These are phyloP conservation scores for Periophthalmus magnuspinnatus DNA, from an alignment of 2,797 vertebrate genomes.

Conservation along the genomic window DNA sequence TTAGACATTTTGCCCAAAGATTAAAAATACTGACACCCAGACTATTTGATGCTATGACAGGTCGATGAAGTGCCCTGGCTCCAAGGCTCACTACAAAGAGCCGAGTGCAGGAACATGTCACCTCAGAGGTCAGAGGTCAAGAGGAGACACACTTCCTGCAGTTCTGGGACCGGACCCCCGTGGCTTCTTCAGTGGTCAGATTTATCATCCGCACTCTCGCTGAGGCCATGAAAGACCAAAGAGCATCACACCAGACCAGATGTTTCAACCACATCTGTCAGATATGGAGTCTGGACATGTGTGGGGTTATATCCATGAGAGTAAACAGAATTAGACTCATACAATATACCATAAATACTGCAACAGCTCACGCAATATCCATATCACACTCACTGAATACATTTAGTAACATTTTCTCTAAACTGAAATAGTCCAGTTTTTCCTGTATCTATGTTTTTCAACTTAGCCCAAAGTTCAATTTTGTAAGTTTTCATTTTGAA, in stretches of 20 bases:
- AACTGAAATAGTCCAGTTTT: too few relatives aligned
- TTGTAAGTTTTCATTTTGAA: too few relatives aligned
- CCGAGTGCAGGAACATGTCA: conserved; percentile 49
- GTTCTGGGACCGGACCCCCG: conserved; percentile 52
- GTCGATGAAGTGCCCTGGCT: conserved; percentile 1
- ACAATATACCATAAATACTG: neutral
- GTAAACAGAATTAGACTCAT: neutral
- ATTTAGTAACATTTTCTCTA: too few relatives aligned
- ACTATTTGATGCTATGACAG: neutral
- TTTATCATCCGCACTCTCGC: conserved; percentile 71
- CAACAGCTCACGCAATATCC: neutral
- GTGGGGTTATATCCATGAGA: neutral
- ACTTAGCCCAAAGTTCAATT: too few relatives aligned
- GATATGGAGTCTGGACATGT: neutral
- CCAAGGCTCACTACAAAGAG: conserved; percentile 26
- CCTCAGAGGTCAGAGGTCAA: conserved; percentile 68
- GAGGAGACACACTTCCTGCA: conserved; percentile 76
- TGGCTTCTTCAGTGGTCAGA: conserved; percentile 70
- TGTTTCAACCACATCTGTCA: conserved; percentile 64
- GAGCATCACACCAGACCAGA: conserved; percentile 74
- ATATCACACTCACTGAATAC: too few relatives aligned
- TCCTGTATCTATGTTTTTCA: too few relatives aligned
- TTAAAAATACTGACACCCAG: neutral
- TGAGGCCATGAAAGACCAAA: conserved; percentile 71
- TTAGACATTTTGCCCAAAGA: neutral